A percentile compares a stretch with the other conserved stretches of the same genome.
phyloP scores from a whole-genome alignment of 2,888 invertebrate species.

The Lithosia quadra region DNA sequence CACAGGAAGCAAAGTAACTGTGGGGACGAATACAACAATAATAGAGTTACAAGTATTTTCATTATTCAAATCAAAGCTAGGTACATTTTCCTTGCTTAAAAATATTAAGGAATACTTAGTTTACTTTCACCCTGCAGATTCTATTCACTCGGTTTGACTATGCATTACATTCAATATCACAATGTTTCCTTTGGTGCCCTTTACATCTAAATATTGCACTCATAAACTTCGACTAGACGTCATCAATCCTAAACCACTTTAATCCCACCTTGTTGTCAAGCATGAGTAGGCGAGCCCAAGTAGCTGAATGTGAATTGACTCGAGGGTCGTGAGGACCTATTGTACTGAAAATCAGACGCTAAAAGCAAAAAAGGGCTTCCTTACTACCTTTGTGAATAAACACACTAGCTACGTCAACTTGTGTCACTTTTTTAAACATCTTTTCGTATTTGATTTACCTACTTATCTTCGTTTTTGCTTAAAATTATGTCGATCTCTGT shows the following conservation, averaged over 20 bases:
- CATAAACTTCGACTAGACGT: slow-evolving; percentile 58
- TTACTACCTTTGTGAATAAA: slow-evolving; percentile 37
- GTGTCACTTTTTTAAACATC: not conserved
- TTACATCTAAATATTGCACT: slow-evolving; percentile 64
- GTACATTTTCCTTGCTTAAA: not conserved
- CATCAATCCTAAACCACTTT: slow-evolving; percentile 53
- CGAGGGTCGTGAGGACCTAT: too few relatives aligned
- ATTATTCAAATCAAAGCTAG: not conserved
- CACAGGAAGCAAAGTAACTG: slow-evolving; percentile 5
- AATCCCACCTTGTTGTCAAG: slow-evolving; percentile 27
- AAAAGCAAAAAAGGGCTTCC: too few relatives aligned
- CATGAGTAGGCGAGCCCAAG: too few relatives aligned
- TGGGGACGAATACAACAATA: not conserved
- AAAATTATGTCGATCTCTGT: not conserved
- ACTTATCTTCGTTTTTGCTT: not conserved
- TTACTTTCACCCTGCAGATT: slow-evolving; percentile 10
- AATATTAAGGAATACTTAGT: not conserved
- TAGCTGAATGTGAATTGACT: too few relatives aligned
- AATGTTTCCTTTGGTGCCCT: slow-evolving; percentile 72
- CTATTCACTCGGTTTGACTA: slow-evolving; percentile 3
- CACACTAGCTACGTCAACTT: not conserved
- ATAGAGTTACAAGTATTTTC: not conserved
- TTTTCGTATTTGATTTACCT: not conserved
- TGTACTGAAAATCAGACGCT: too few relatives aligned
- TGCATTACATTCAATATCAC: slow-evolving; percentile 70